A percentile compares a stretch with the other conserved stretches of the same genome.
Conservation (phyloP, 1,140 invertebrate genomes). For the Drosophila watanabei region DNA sequence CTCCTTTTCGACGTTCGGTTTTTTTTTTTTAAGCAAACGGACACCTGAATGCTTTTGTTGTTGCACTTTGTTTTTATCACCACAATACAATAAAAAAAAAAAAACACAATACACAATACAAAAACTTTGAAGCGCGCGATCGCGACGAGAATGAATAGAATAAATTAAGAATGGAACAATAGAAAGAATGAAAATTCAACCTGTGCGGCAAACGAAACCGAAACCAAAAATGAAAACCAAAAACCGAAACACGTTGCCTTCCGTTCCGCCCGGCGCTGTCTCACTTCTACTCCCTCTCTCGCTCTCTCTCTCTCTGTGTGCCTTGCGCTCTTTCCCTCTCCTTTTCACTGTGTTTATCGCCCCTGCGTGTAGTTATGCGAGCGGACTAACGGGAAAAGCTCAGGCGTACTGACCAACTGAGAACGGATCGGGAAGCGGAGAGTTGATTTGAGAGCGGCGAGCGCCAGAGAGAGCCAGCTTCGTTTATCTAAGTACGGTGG, state of each 20-base stretch:
- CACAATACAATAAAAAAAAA: conserved; percentile 22
- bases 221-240: conserved; percentile 40
- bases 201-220: conserved; percentile 46
- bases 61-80: conserved; percentile 35
- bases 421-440: conserved; percentile 22
- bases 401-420: conserved; percentile 53
- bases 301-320: conserved; percentile 2
- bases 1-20: not conserved
- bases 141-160: conserved; percentile 9
- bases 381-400: conserved; percentile 68
- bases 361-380: conserved; percentile 34
- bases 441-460: conserved; percentile 1
- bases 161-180: conserved; percentile 21
- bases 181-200: conserved; percentile 24
- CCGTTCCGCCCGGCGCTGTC: conserved; percentile 13
- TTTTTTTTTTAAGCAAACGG: conserved; percentile 24
- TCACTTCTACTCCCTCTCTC: conserved; percentile 8
- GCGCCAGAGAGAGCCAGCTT: conserved; percentile 4
- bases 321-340: not conserved
- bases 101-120: not conserved
- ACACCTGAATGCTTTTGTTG: conserved; percentile 30
- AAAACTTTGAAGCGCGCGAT: conserved; percentile 9
- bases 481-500: conserved; percentile 28
- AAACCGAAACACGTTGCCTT: conserved; percentile 54
- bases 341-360: conserved; percentile 58